Conservation (phyloP, 2,888 invertebrate genomes). For the Pseudanteris insignis region DNA sequence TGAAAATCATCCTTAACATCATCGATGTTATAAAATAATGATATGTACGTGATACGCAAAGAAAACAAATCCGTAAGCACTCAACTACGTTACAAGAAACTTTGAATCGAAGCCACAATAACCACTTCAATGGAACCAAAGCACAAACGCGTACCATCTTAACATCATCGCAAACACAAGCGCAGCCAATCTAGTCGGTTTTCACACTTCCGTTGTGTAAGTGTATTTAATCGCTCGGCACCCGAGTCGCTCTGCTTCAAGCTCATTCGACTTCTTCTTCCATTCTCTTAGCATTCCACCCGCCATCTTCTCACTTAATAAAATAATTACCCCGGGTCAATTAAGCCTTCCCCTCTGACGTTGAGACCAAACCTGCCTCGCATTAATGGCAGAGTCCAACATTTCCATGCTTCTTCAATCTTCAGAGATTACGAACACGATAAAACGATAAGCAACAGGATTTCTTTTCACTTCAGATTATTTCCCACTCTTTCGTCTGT, state of each 20-base stretch:
- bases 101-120: slow-evolving; percentile 22
- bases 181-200: slow-evolving; percentile 30
- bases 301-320: slow-evolving; percentile 67
- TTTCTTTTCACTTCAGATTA: too few species aligned
- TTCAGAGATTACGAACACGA: too few species aligned
- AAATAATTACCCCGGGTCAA: slow-evolving; percentile 66
- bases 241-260: slow-evolving; percentile 47
- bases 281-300: slow-evolving; percentile 62
- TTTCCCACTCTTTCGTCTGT: too few species aligned
- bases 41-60: slow-evolving; percentile 14
- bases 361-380: slow-evolving; percentile 29
- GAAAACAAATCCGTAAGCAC: slow-evolving; percentile 7
- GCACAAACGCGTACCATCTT: slow-evolving; percentile 5
- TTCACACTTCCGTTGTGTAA: slow-evolving; percentile 45
- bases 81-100: slow-evolving; percentile 14
- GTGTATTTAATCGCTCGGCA: slow-evolving; percentile 59
- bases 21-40: slow-evolving; percentile 9
- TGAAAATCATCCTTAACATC: slow-evolving; percentile 2
- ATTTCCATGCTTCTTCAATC: too few species aligned
- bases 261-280: slow-evolving; percentile 48
- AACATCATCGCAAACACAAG: slow-evolving; percentile 22
- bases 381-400: slow-evolving; percentile 24
- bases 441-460: too few species aligned
- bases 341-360: slow-evolving; percentile 55
- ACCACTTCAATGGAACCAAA: slow-evolving; percentile 6